Evolutionary conservation across 1,140 invertebrate genomes (phyloP), one percentile per base, ranked within the genome.

Genomic region (Zaprionus lachaisei): DNA sequence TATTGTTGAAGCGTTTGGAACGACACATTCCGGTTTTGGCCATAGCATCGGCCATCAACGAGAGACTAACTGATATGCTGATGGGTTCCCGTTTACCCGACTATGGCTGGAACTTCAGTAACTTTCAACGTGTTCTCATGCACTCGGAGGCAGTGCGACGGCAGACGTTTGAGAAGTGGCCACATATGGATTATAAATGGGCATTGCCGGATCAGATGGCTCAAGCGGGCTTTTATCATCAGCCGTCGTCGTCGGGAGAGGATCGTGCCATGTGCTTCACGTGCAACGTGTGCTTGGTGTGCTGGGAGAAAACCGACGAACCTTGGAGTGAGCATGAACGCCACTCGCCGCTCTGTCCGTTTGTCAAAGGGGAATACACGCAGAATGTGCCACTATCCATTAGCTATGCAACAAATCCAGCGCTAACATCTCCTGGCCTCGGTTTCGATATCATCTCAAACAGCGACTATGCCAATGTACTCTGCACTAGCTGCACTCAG

Each of bases 111-210:
- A 90, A 92, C 28, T 84, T 80, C 6, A 84, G 81, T 28, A 92
- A 91, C 20, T 92, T 91, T 41, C 90, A 93, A 57, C 94, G 95
- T 75, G 95, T 95, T 7, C 94, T 96, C 26, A 98, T 99, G 98
- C 98, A 97, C 92, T 98, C 97, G 72, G 98, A 99, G 93, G 96
- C 97, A 1, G 96, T 97, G 54, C 94, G 98, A 47, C 94, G 97
- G 74, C 96, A 98, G 86, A 98, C 98, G 1, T 99, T 98, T 93
- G 95, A 95, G 71, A 96, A 97, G 92, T 99, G 98, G 98, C 98
- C 98, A 47, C 98, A 99, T 91, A 98, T 98, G 97, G 97, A 98
- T 93, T 98, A 98, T 94, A 98, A 98, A 93, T 99, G 98, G 97
- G 98, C 98, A 7, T 93, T 98, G 69, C 98, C 98, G 1, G 97